phyloP scores from a whole-genome alignment of 2,113 vertebrate species.

The Leiothrix lutea region DNA sequence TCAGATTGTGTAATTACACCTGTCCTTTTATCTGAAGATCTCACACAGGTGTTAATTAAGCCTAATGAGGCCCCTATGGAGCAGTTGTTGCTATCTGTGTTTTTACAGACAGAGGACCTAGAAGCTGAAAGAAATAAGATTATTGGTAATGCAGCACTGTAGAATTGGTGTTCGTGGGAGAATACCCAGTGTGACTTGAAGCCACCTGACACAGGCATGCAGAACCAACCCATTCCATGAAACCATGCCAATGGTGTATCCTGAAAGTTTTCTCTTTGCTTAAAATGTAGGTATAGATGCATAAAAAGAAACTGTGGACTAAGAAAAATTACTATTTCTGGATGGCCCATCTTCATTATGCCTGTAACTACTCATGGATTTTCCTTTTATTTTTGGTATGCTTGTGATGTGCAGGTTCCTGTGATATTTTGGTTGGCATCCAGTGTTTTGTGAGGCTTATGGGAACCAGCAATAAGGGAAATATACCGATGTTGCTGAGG shows the following conservation, averaged over 20 bases:
- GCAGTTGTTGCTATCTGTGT: slow-evolving; percentile 1
- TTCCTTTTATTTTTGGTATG: accelerated
- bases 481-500: neutral
- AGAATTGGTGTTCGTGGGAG: neutral
- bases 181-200: neutral
- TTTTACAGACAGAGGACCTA: neutral
- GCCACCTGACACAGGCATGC: neutral
- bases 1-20: slow-evolving; percentile 20
- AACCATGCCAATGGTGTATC: neutral
- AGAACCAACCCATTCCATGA: neutral
- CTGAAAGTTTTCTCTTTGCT: neutral
- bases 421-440: neutral
- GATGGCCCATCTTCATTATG: neutral
- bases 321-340: neutral
- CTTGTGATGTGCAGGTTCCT: neutral
- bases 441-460: neutral
- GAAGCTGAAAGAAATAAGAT: neutral
- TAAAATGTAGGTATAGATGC: neutral
- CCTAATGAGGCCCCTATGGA: slow-evolving; percentile 8
- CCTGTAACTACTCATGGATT: neutral
- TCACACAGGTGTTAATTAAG: slow-evolving; percentile 48
- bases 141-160: neutral
- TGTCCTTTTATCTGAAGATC: slow-evolving; percentile 11
- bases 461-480: neutral
- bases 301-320: neutral